Conservation (phyloP, 1,140 invertebrate species). For the Drosophila orena region DNA sequence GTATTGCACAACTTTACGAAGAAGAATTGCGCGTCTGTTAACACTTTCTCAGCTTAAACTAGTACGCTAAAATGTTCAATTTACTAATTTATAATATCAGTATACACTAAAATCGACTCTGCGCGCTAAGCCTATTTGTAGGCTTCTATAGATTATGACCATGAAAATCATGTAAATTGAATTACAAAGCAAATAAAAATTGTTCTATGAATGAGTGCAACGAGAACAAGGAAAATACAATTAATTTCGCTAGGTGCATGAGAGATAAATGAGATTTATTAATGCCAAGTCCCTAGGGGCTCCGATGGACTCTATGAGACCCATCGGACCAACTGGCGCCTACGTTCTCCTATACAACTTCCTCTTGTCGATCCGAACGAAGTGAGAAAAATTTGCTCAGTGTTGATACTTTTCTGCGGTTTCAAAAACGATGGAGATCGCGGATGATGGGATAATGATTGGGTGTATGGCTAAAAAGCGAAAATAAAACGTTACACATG, state of each 20-base stretch:
- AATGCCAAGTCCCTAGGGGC: constrained; percentile 59
- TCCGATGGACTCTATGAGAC: constrained; percentile 63
- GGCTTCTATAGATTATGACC: constrained; percentile 31
- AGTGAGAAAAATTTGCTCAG: constrained; percentile 84
- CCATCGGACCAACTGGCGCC: constrained; percentile 18
- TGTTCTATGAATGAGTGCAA: constrained; percentile 50
- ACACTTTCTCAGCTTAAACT: constrained; percentile 65
- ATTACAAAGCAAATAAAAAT: constrained; percentile 47
- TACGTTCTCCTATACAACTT: constrained; percentile 27
- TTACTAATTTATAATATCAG: constrained; percentile 15
- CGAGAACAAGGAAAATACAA: constrained; percentile 32
- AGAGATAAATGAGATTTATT: constrained; percentile 38
- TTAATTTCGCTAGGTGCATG: constrained; percentile 64
- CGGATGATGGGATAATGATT: constrained; percentile 33
- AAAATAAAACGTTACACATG: constrained; percentile 15
- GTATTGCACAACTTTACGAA: constrained; percentile 56
- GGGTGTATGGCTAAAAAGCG: constrained; percentile 46
- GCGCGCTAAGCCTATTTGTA: constrained; percentile 68
- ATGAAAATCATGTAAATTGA: constrained; percentile 35
- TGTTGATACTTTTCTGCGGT: constrained; percentile 6
- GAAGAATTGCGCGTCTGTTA: constrained; percentile 67
- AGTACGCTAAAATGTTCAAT: constrained; percentile 66
- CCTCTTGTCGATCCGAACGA: constrained; percentile 71
- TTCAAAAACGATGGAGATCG: constrained; percentile 12
- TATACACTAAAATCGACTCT: constrained; percentile 77